Base-by-base conservation (phyloP, 1,140 invertebrate genomes). In the Carcinoscorpius rotundicauda region DNA sequence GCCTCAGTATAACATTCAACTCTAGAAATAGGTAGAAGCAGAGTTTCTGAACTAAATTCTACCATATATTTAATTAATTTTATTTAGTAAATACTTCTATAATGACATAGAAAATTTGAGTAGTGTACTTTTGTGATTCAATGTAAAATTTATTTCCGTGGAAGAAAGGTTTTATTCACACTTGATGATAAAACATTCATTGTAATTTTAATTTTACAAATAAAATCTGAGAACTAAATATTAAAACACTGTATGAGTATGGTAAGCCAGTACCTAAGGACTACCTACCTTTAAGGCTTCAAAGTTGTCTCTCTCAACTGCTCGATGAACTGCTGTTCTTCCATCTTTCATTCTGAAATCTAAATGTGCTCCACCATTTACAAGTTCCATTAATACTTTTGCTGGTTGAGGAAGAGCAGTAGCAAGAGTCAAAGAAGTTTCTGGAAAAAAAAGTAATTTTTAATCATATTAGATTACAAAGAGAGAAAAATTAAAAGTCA, bases 301-400 rank as follows among this genome's bases (percentile, higher is more conserved):
- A 71, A 88, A 78, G 74, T 87, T 94, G 75, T 91, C 91, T 66
- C 85, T 84, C 70, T 92, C 86, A 5, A 94, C 87, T 3, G 92
- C 88, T 53, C 86, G 81, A 75, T 97, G 93, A 80, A 97, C 84
- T 2, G 91, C 87, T 3, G 96, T 98, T 62, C 89, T 83, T 3
- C 95, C 95, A 75, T 97, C 93, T 76, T 88, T 89, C 66, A 91
- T 97, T 70, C 97, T 83, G 78, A 97, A 99, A 79, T 99, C 97
- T 60, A 99, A 77, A 62, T 99, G 81, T 0, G 96, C 97, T 3
- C 97, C 97, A 8, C 97, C 97, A 76, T 97, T 97, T 11, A 98
- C 91, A 65, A 99, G 77, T 0, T 91, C 87, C 73, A 98, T 91
- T 64, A 99, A 83, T 68, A 98, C 90, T 62, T 66, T 68, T 6